phyloP scores from a whole-genome alignment of 2,113 vertebrate species.

The Mus pahari region DNA sequence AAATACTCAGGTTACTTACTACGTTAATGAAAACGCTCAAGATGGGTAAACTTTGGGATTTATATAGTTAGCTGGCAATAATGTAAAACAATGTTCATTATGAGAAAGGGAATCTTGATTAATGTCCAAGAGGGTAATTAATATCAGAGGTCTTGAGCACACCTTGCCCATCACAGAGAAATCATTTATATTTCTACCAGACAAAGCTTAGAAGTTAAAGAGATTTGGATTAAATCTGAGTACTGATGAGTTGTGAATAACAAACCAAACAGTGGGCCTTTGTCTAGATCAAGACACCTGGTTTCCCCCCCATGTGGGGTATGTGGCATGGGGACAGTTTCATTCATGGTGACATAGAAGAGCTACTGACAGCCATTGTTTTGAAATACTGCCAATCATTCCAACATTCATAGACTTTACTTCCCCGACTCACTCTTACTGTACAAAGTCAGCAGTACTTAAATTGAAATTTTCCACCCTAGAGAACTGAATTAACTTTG shows the following conservation, averaged over 20 bases:
- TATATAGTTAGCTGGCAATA: not conserved
- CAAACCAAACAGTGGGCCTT: not conserved
- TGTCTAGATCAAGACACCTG: not conserved
- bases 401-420: not conserved
- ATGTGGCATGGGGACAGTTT: not conserved
- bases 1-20: conserved; percentile 4
- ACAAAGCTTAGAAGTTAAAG: conserved; percentile 9
- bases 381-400: not conserved
- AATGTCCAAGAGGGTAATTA: not conserved
- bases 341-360: not conserved
- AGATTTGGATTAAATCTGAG: not conserved
- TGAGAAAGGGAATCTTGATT: not conserved
- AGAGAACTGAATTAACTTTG: not conserved
- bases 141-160: not conserved
- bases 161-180: not conserved
- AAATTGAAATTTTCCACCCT: not conserved
- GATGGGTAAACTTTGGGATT: not conserved
- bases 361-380: too few relatives aligned
- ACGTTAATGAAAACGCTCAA: not conserved
- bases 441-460: not conserved
- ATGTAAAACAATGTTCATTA: not conserved
- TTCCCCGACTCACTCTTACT: not conserved
- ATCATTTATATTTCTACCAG: not conserved
- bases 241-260: not conserved
- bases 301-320: not conserved